Percentiles rank a stretch among this genome's conserved stretches.
Evolutionary conservation across 2,113 vertebrate genomes (phyloP).

Genomic region (Ictalurus punctatus): DNA sequence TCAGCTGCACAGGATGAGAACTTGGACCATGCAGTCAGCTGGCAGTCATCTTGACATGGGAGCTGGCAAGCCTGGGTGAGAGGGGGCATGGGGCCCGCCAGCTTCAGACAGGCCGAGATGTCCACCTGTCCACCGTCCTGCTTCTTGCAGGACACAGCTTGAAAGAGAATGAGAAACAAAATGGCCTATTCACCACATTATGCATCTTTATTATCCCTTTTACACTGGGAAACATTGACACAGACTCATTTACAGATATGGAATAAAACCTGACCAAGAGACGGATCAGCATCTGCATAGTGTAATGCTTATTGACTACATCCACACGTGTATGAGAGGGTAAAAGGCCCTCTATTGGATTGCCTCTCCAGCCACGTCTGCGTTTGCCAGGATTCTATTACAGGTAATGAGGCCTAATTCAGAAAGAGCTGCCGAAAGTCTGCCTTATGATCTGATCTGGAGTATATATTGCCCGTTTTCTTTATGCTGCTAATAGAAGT

Average conservation of each 20-base stretch:
- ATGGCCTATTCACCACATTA: background rate
- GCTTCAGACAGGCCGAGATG: slow-evolving; percentile 81
- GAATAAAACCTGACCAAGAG: slow-evolving; percentile 40
- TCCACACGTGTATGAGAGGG: slow-evolving; percentile 37
- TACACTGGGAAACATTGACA: background rate
- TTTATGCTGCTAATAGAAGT: slow-evolving; percentile 44
- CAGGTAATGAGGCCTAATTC: slow-evolving; percentile 64
- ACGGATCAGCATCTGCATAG: slow-evolving; percentile 34
- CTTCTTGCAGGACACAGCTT: slow-evolving; percentile 93
- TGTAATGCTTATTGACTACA: slow-evolving; percentile 40
- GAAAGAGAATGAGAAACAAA: slow-evolving; percentile 26
- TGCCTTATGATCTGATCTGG: slow-evolving; percentile 44
- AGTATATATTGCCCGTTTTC: slow-evolving; percentile 53
- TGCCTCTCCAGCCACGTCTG: slow-evolving; percentile 48
- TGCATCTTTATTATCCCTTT: background rate
- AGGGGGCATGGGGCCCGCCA: slow-evolving; percentile 81
- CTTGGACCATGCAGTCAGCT: slow-evolving; percentile 92
- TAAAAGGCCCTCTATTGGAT: slow-evolving; percentile 57
- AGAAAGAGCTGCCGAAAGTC: slow-evolving; percentile 48
- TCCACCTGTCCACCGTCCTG: slow-evolving; percentile 88
- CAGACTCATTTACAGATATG: background rate
- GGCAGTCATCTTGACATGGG: slow-evolving; percentile 95
- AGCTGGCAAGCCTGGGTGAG: slow-evolving; percentile 90
- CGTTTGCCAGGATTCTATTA: slow-evolving; percentile 56
- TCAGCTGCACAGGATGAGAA: slow-evolving; percentile 92